Base-by-base conservation (phyloP, 2,888 invertebrate genomes). In the Rotaria sp. region DNA sequence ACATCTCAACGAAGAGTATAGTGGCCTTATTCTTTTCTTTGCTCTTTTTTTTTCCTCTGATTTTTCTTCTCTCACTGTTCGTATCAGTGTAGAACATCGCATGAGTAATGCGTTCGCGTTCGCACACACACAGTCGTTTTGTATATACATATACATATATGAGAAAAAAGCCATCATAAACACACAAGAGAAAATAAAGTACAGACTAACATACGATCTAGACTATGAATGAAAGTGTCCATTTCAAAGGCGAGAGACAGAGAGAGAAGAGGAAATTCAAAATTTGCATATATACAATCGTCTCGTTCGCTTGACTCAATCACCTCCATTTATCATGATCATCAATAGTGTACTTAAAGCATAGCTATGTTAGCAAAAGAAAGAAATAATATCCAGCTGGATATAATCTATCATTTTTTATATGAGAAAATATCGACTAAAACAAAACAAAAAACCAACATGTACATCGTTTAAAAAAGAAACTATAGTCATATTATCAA, bases 261-360 rank as follows among this genome's bases (percentile, higher is more conserved):
- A 67, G 67, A 67, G 67, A 67, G 67, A 38, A 67, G 67, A 67
- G 67, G 67, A 67, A 67, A 67, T 67, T 67, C 35, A 67, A 67
- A 67, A 67, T 67, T 67, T 67, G 21, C 67, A 67, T 67, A 67
- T 67, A 35, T 67, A 35, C 35, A 67, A 35, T 35, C 67, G 67
- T 67, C 67, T 67, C 67, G 35, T 67, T 67, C 35, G 67, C 67
- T 67, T 67, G 67, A 67, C 35, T 67, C 35, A 21, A 67, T 67
- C 67, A 67, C 35, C 21, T 21, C 67, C 30, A 67, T 67, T 35
- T 67, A 67, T 67, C 67, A 67, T 35, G 35, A 21, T 67, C 67
- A 67, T 67, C 35, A 21, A 67, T 30, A 67, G 67, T 35, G 30
- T 35, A 67, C 30, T 59, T 30, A 30, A 59, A 59, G 30, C 57